A percentile compares a stretch with the other conserved stretches of the same genome.
phyloP scores from a whole-genome alignment of 2,888 invertebrate species.

The Temnothorax ravouxi region DNA sequence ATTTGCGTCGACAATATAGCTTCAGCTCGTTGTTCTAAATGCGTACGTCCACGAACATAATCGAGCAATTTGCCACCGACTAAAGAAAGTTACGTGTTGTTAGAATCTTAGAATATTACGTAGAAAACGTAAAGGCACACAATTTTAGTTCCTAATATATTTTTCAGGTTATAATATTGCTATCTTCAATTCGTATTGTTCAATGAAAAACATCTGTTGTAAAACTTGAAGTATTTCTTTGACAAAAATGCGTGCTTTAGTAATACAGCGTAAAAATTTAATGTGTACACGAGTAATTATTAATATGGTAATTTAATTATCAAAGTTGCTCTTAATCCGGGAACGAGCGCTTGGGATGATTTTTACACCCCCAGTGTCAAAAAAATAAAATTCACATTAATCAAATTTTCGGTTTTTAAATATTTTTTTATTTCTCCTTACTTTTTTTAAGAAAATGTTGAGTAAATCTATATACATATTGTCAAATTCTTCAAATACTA shows the following conservation, averaged over 20 bases:
- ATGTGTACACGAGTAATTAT: not conserved
- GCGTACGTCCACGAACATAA: not conserved
- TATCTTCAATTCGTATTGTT: not conserved
- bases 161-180: not conserved
- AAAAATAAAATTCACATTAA: no score
- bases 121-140: not conserved
- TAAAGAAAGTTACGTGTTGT: conserved; percentile 21
- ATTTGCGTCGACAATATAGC: conserved; percentile 49
- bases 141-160: not conserved
- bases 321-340: not conserved
- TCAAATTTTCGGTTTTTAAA: no score
- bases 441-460: no score
- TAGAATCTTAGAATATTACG: not conserved
- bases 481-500: no score
- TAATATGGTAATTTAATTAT: not conserved
- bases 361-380: no score
- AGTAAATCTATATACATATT: no score
- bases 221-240: conserved; percentile 17
- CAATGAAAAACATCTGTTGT: not conserved
- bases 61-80: not conserved
- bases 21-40: conserved; percentile 26
- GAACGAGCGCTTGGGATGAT: no score
- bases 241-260: not conserved
- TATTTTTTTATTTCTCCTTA: no score
- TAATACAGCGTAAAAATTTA: not conserved